Percentiles rank a stretch among this genome's conserved stretches.
Evolutionary conservation across 2,797 vertebrate genomes (phyloP).

Genomic region (Dendrocincla tyrannina): DNA sequence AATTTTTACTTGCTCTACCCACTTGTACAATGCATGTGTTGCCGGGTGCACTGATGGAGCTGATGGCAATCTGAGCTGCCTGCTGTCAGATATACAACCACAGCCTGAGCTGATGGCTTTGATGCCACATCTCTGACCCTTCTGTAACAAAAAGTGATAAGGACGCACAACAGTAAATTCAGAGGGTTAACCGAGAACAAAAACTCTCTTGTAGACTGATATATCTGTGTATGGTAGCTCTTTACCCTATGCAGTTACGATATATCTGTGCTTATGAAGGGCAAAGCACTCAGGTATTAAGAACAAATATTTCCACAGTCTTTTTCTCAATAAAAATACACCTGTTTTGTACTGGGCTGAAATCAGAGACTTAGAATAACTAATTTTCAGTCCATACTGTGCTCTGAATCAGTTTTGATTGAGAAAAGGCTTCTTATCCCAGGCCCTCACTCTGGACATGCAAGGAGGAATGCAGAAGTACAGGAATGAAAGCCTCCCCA

Average conservation of each 20-base stretch:
- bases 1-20: not conserved
- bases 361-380: not conserved
- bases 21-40: rapidly evolving
- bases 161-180: not conserved
- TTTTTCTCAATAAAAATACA: not conserved
- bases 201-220: not conserved
- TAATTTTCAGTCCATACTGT: not conserved
- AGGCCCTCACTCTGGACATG: not conserved
- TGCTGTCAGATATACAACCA: not conserved
- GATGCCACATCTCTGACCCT: not conserved
- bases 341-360: not conserved
- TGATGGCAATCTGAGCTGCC: not conserved
- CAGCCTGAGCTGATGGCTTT: not conserved
- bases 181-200: not conserved
- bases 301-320: not conserved
- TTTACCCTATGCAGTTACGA: not conserved
- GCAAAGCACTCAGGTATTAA: not conserved
- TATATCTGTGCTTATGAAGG: not conserved
- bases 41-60: rapidly evolving
- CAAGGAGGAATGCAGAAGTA: not conserved
- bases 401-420: not conserved
- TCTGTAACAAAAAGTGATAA: not conserved
- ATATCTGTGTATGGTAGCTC: not conserved
- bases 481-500: not conserved
- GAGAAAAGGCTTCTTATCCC: not conserved